Evolutionary conservation across 1,140 invertebrate genomes (phyloP).

Genomic region (Calliopsis andreniformis): DNA sequence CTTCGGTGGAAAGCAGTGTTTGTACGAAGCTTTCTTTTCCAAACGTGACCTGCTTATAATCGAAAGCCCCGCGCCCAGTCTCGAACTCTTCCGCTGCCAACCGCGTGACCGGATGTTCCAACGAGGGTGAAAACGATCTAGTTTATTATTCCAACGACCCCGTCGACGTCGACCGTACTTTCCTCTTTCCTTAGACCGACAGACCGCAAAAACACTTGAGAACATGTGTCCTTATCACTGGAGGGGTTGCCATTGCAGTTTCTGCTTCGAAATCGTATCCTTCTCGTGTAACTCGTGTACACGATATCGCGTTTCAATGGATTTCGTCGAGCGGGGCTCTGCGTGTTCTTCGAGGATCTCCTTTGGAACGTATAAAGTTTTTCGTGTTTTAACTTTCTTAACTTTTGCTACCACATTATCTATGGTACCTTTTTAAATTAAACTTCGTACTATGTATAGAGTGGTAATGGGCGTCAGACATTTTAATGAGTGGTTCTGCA

Average conservation of each 20-base stretch:
- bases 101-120: constrained; percentile 36
- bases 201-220: constrained; percentile 50
- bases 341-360: neutral
- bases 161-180: constrained; percentile 1
- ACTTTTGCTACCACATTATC: too few species aligned
- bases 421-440: too few species aligned
- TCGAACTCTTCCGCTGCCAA: constrained; percentile 33
- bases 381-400: too few species aligned
- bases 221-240: constrained; percentile 32
- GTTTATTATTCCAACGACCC: constrained; percentile 63
- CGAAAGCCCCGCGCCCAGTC: constrained; percentile 37
- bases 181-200: neutral
- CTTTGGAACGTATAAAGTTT: too few species aligned
- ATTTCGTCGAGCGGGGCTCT: neutral
- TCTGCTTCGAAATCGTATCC: constrained; percentile 34
- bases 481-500: too few species aligned
- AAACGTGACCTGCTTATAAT: constrained; percentile 67
- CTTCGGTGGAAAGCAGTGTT: constrained; percentile 45
- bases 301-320: constrained; percentile 30
- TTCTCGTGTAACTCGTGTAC: constrained; percentile 18
- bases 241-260: constrained; percentile 6
- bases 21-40: constrained; percentile 62
- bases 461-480: too few species aligned
- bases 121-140: constrained; percentile 54
- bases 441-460: too few species aligned